These are phyloP conservation scores for Stercorarius parasiticus DNA, from an alignment of 2,113 vertebrate genomes.

Conservation along the genomic window DNA sequence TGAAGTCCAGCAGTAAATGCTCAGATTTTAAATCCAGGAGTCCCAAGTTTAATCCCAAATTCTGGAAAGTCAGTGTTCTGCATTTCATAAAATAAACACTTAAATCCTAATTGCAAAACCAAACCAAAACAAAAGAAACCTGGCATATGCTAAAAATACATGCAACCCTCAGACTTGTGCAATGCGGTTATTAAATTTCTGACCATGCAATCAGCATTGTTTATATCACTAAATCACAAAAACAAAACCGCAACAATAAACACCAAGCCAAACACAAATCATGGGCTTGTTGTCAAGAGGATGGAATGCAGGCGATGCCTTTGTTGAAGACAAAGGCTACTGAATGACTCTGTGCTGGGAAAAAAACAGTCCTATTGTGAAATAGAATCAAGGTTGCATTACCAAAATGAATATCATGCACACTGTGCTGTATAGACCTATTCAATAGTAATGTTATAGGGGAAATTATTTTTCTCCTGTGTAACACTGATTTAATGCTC, in stretches of 20 bases:
- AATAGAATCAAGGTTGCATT: background rate
- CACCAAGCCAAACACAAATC: background rate
- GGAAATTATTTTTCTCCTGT: background rate
- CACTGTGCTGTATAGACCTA: fast-evolving
- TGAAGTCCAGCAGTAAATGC: background rate
- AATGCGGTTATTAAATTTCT: background rate
- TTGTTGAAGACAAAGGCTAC: background rate
- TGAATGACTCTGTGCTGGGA: background rate
- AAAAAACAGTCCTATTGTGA: background rate
- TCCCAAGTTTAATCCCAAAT: background rate
- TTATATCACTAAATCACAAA: slow-evolving; percentile 8
- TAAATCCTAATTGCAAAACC: background rate
- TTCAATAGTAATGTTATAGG: background rate
- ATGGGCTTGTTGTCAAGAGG: background rate
- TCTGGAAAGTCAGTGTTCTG: background rate
- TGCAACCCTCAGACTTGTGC: background rate
- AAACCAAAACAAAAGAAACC: background rate
- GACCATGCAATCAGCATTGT: background rate
- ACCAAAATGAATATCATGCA: background rate
- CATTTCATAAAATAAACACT: background rate
- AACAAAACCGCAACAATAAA: background rate
- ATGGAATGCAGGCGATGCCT: background rate
- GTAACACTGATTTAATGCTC: background rate
- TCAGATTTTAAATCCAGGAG: background rate
- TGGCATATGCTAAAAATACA: background rate